Conservation (phyloP, 2,888 invertebrate genomes). For the Pseudococcus viburni region DNA sequence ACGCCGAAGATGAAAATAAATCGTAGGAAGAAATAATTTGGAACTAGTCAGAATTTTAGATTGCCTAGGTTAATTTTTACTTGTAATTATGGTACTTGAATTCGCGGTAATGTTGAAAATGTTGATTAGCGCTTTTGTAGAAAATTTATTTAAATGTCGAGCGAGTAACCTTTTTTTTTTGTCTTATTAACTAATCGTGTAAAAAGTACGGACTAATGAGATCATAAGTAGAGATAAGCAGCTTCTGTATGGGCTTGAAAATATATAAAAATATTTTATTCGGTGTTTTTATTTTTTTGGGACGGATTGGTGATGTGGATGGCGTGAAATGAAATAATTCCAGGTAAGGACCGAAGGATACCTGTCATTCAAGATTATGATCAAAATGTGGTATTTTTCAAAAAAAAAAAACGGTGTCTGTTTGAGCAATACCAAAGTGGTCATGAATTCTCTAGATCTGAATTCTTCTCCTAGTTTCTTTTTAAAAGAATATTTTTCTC, state of each 20-base stretch:
- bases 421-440: too few species aligned
- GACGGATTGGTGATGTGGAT: too few species aligned
- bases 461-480: too few species aligned
- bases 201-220: slow-evolving; percentile 54
- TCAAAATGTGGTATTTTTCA: too few species aligned
- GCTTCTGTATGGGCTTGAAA: slow-evolving; percentile 57
- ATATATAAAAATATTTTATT: slow-evolving; percentile 32
- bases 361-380: too few species aligned
- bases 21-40: slow-evolving; percentile 23
- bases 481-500: too few species aligned
- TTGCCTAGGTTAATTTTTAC: slow-evolving; percentile 35
- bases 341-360: too few species aligned
- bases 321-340: too few species aligned
- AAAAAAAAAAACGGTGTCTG: too few species aligned
- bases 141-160: slow-evolving; percentile 29
- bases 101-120: slow-evolving; percentile 47
- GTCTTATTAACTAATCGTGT: slow-evolving; percentile 53
- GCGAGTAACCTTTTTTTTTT: slow-evolving; percentile 44
- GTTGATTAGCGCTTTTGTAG: slow-evolving; percentile 62
- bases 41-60: slow-evolving; percentile 61
- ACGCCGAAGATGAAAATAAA: not conserved
- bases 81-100: slow-evolving; percentile 10
- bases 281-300: not conserved
- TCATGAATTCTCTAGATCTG: too few species aligned
- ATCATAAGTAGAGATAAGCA: slow-evolving; percentile 43